Base-by-base conservation (phyloP, 2,888 invertebrate species). In the Tortrix viridana region DNA sequence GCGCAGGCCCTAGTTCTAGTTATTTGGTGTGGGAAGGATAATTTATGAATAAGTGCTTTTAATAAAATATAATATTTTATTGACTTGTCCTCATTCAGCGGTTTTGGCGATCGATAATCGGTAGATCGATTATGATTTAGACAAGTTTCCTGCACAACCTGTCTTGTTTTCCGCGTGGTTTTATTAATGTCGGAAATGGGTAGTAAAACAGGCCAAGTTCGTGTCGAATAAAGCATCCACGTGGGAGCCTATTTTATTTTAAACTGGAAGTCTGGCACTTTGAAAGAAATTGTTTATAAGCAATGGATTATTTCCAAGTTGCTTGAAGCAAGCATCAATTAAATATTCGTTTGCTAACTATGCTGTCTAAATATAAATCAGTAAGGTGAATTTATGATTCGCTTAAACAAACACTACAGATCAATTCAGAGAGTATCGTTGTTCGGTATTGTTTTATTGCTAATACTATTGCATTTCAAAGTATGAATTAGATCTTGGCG, bases 71-170 rank as follows among this genome's bases (percentile, higher is more conserved):
- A 46, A 52, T 57, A n/a, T 6, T 20, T 5, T 6, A 41, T 5
- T 19, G 20, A 22, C 23, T 41, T n/a, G 56, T 16, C 56, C 46
- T 52, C 61, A 43, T 61, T 62, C 46, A 55, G 32, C 55, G 32
- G 20, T 62, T 57, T 57, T 57, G 50, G 62, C 50, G 50, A 46
- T 32, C 26, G 20, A n/a, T 61, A 60, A 60, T 54, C 20, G 38
- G 41, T 44, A 5, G 6, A 18, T 44, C 14, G 50, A 38, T 55
- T 56, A 56, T 26, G 38, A 57, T 47, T 47, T 23, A 38, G 44
- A 50, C 49, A 37, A 4, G 38, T 38, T 62, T 62, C 56, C 62
- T 50, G 50, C 23, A 56, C 37, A 38, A 57, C 56, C 52, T 57
- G 62, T 52, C 12, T 62, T 57, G 38, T 46, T 49, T 50, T 59